Conservation (phyloP, 2,113 vertebrate species). For the Antechinus flavipes region DNA sequence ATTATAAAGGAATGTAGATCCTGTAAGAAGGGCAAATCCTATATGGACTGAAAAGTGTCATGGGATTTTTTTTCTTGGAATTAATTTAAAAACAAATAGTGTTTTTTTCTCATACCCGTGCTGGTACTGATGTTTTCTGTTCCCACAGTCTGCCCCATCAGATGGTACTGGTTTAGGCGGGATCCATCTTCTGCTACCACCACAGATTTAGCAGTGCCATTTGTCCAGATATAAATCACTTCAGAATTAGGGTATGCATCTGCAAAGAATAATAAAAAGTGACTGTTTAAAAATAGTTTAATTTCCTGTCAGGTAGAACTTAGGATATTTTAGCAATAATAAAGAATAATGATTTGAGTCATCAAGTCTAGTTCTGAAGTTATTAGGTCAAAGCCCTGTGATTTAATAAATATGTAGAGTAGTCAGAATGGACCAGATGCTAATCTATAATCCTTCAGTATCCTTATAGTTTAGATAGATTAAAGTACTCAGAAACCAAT, state of each 20-base stretch:
- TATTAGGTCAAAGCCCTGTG: constrained; percentile 56
- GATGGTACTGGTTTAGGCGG: constrained; percentile 96
- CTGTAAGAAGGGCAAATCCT: not conserved
- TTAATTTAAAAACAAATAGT: not conserved
- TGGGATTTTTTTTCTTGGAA: not conserved
- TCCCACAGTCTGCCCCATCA: constrained; percentile 94
- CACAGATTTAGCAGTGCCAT: constrained; percentile 92
- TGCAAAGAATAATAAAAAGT: constrained; percentile 60
- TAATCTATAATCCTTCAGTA: constrained; percentile 32
- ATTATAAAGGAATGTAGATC: not conserved
- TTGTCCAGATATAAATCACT: constrained; percentile 96
- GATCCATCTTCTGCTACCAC: constrained; percentile 97
- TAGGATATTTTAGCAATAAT: constrained; percentile 36
- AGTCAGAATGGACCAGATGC: constrained; percentile 26
- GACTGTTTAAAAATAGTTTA: not conserved
- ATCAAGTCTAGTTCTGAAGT: constrained; percentile 65
- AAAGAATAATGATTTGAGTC: constrained; percentile 45
- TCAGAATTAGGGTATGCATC: constrained; percentile 98
- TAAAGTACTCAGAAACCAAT: not conserved
- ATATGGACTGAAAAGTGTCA: not conserved
- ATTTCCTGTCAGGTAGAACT: not conserved
- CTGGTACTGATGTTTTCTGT: constrained; percentile 96
- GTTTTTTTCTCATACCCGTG: constrained; percentile 86
- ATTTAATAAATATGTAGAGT: constrained; percentile 49
- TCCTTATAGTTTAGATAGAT: not conserved